A percentile compares a stretch with the other conserved stretches of the same genome.
These are phyloP conservation scores for Apistogramma diplotaenia DNA, from an alignment of 2,113 vertebrate species.

Conservation along the genomic window DNA sequence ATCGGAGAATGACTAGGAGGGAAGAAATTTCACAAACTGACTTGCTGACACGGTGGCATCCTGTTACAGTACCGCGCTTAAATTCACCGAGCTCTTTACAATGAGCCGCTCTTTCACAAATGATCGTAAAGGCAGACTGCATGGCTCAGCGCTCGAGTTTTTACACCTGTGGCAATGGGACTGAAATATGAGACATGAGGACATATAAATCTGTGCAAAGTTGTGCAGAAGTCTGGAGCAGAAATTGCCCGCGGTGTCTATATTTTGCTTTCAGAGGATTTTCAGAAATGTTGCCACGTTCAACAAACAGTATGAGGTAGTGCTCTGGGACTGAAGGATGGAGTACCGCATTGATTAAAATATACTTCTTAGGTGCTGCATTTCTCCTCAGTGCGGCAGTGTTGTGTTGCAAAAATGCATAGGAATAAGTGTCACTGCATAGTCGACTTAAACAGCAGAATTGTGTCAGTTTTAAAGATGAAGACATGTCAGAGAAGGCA, in stretches of 20 bases:
- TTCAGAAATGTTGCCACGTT: too few relatives aligned
- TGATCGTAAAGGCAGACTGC: too few relatives aligned
- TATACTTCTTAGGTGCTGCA: not conserved
- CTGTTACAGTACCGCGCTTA: too few relatives aligned
- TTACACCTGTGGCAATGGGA: not conserved
- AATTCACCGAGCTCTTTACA: too few relatives aligned
- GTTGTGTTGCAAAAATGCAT: not conserved
- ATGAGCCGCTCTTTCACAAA: too few relatives aligned
- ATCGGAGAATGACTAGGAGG: not conserved
- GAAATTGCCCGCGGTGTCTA: too few relatives aligned
- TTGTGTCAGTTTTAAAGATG: slow-evolving; percentile 36
- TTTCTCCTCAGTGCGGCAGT: slow-evolving; percentile 6
- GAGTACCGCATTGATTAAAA: not conserved
- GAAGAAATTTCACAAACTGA: too few relatives aligned
- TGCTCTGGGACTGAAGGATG: not conserved
- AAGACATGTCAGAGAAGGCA: slow-evolving; percentile 36
- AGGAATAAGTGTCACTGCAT: not conserved
- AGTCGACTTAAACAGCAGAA: slow-evolving; percentile 18
- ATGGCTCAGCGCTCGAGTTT: not conserved
- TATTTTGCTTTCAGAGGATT: too few relatives aligned
- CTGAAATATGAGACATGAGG: not conserved
- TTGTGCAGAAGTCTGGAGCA: too few relatives aligned
- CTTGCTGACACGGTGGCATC: too few relatives aligned
- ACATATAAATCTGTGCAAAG: too few relatives aligned
- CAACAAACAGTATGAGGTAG: not conserved